Evolutionary conservation across 2,888 invertebrate genomes (phyloP), one percentile per base, ranked within the genome.

Genomic region (Chromoteleia sp.): DNA sequence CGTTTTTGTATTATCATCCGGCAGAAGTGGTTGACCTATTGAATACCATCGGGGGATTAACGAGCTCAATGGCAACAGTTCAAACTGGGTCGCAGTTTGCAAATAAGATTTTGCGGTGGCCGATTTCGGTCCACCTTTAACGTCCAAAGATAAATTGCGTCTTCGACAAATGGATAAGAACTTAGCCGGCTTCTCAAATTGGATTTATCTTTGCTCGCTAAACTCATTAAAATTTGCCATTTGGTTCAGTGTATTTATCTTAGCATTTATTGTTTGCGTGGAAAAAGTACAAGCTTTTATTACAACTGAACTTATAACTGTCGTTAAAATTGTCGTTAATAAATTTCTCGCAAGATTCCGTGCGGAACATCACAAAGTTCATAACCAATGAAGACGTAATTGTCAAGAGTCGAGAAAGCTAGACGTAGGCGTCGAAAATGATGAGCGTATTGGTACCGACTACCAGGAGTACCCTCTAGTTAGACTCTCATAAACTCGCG

Each of bases 401-500:
- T 78, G 65, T 68, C 48, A 58, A 52, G 65, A 77, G 39, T 30
- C 50, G 63, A 73, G 43, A 61, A 39, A 58, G 54, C 68, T 43
- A 61, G 59, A 84, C 86, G 88, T 89, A 87, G 88, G 87, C 88
- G 89, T 88, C 83, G 82, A 83, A 80, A 83, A 82, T 82, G 82
- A 79, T 83, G 59, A 71, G 81, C 70, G 74, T 58, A 75, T 81
- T 78, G 83, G 84, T 81, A 83, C 85, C 82, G 71, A 85, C 74
- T 84, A 83, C 83, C 82, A 83, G 65, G 74, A 86, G 67, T 73
- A 91, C 89, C 91, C 90, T 88, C 91, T 91, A 88, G 91, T 91
- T 91, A 91, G 89, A 87, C 89, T 88, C 89, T 88, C 91, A 87
- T 91, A 91, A 91, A 91, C 87, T 85, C 86, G 87, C 86, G 88